Evolutionary conservation across 2,888 invertebrate species (phyloP).

Genomic region (Melikaiella ostensackeni): DNA sequence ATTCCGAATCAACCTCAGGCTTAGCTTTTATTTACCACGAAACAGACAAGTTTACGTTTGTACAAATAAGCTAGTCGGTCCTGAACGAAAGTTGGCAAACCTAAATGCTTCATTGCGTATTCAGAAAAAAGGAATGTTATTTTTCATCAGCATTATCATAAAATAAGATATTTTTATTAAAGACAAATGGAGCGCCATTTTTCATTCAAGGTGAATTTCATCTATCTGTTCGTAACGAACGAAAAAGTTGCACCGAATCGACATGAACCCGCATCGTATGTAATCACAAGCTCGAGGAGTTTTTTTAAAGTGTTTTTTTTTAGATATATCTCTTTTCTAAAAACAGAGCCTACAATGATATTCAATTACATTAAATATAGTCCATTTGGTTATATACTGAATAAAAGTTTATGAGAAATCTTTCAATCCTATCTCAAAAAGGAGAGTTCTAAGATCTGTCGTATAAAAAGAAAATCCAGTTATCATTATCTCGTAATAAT

Average conservation of each 20-base stretch:
- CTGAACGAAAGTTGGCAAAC: not conserved
- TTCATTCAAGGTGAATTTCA: not conserved
- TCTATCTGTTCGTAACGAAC: not conserved
- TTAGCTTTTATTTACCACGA: not conserved
- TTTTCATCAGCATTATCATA: not conserved
- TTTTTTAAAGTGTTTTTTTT: constrained; percentile 10
- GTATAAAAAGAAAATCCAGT: too few relatives aligned
- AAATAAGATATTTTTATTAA: not conserved
- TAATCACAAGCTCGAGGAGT: not conserved
- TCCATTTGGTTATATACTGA: too few relatives aligned
- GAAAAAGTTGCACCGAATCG: constrained; percentile 7
- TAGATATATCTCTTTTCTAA: not conserved
- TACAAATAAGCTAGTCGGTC: not conserved
- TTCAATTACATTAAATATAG: not conserved
- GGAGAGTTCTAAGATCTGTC: too few relatives aligned
- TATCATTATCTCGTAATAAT: too few relatives aligned
- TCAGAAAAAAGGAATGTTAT: not conserved
- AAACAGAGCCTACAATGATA: not conserved
- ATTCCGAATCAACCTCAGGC: not conserved
- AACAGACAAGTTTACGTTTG: not conserved
- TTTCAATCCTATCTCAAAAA: too few relatives aligned
- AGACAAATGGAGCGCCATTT: not conserved
- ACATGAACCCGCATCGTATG: constrained; percentile 14
- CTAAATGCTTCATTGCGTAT: not conserved
- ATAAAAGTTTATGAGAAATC: too few relatives aligned